Evolutionary conservation across 2,797 vertebrate species (phyloP).

Genomic region (Natrix natrix): DNA sequence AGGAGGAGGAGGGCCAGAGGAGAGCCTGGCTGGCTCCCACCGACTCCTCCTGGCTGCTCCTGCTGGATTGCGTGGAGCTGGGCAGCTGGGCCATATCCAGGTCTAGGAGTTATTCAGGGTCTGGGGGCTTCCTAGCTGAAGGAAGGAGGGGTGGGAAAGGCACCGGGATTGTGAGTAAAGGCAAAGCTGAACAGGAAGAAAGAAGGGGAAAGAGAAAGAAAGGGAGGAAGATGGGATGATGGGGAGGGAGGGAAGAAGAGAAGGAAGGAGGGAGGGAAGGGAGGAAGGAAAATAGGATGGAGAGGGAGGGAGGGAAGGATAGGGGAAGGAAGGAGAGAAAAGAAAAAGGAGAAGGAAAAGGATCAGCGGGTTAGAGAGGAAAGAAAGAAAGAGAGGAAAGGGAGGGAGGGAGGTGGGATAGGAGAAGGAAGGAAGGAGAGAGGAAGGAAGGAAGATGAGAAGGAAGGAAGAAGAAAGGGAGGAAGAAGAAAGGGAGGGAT

Average conservation of each 20-base stretch:
- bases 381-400: too few relatives aligned
- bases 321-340: too few relatives aligned
- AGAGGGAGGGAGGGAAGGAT: too few relatives aligned
- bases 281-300: neutral
- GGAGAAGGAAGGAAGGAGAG: too few relatives aligned
- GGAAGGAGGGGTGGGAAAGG: neutral
- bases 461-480: neutral
- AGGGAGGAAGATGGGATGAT: too few relatives aligned
- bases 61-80: neutral
- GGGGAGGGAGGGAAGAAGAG: neutral
- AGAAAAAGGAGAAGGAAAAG: rapidly evolving
- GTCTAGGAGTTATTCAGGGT: constrained; percentile 51
- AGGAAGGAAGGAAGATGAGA: too few relatives aligned
- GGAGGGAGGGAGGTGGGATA: too few relatives aligned
- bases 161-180: neutral
- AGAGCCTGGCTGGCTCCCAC: constrained; percentile 31
- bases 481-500: too few relatives aligned
- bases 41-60: neutral
- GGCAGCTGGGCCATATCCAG: neutral
- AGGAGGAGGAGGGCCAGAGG: constrained; percentile 46
- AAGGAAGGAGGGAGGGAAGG: too few relatives aligned
- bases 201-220: too few relatives aligned
- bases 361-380: too few relatives aligned
- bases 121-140: neutral
- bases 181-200: neutral